These are phyloP conservation scores for Hoplodrina ambigua DNA, from an alignment of 2,888 invertebrate genomes.

Conservation along the genomic window DNA sequence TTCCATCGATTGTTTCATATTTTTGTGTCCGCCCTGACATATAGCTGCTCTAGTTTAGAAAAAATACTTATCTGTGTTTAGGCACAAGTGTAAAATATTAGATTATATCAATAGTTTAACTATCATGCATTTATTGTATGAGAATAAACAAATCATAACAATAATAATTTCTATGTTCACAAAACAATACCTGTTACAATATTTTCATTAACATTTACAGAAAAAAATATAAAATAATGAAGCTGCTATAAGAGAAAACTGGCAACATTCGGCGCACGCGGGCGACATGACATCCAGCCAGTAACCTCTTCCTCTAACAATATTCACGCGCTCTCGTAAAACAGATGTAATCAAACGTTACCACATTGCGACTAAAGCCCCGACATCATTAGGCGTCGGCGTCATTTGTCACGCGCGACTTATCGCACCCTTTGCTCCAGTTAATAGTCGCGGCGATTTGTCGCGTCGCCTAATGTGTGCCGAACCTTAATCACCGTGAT, in stretches of 20 bases:
- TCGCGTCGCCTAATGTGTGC: constrained; percentile 66
- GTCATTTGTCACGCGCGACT: constrained; percentile 80
- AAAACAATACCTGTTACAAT: no score
- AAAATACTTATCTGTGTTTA: no score
- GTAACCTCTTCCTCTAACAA: constrained; percentile 13
- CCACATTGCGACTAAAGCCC: constrained; percentile 62
- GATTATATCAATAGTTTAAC: no score
- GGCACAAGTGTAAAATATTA: no score
- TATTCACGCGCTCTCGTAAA: constrained; percentile 51
- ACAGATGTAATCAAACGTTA: constrained; percentile 61
- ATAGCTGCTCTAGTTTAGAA: no score
- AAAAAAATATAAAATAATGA: not conserved
- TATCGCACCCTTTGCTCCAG: constrained; percentile 76
- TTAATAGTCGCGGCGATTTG: constrained; percentile 76
- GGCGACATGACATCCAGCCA: no score
- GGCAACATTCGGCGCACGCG: not conserved
- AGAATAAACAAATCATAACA: no score
- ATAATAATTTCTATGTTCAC: no score
- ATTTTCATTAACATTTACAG: no score
- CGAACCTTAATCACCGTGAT: constrained; percentile 61
- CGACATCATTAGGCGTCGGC: constrained; percentile 75
- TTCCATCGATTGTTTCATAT: no score
- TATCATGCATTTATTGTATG: no score
- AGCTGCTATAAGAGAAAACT: not conserved
- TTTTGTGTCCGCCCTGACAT: no score